Base-by-base conservation (phyloP, 2,888 invertebrate species). In the Acanthosepion lycidas region DNA sequence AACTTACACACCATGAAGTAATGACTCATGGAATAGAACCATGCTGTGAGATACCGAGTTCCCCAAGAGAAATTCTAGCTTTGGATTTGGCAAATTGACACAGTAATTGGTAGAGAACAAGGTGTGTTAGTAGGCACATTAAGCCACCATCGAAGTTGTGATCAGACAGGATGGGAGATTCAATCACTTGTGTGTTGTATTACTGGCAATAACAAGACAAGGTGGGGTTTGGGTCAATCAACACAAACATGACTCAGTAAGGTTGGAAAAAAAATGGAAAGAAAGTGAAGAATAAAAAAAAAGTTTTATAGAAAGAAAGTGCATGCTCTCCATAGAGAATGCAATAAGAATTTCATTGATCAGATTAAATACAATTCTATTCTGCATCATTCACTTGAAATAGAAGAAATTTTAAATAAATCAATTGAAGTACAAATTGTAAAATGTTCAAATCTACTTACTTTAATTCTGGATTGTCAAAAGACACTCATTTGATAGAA, bases 1-100 rank as follows among this genome's bases (percentile, higher is more conserved):
- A n/a, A 78, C 78, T 78, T n/a, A 78, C 78, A n/a, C 78, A 78
- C 78, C 78, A 78, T 78, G 78, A 78, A 78, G 78, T 78, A 78
- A 78, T 78, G 78, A 78, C 78, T 78, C 78, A 78, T 78, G n/a
- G 78, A 78, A 78, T 33, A n/a, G 78, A 78, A 78, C 78, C 78
- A 33, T 15, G 9, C 78, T 78, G n/a, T 2, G n/a, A 78, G 78
- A 78, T n/a, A n/a, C 78, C 9, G 78, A 78, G n/a, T 78, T 78
- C 78, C 78, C n/a, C 78, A 78, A n/a, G 4, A n/a, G 78, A n/a
- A 78, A 78, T 78, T 78, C 78, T 78, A 78, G 78, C n/a, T 78
- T 78, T 78, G 78, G 78, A 78, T 78, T 78, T 78, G 78, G n/a
- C 78, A 78, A 78, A 23, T 78, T 78, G 78, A 78, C 78, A 78